These are phyloP conservation scores for Okamejei kenojei DNA, from an alignment of 2,797 vertebrate species.

Conservation along the genomic window DNA sequence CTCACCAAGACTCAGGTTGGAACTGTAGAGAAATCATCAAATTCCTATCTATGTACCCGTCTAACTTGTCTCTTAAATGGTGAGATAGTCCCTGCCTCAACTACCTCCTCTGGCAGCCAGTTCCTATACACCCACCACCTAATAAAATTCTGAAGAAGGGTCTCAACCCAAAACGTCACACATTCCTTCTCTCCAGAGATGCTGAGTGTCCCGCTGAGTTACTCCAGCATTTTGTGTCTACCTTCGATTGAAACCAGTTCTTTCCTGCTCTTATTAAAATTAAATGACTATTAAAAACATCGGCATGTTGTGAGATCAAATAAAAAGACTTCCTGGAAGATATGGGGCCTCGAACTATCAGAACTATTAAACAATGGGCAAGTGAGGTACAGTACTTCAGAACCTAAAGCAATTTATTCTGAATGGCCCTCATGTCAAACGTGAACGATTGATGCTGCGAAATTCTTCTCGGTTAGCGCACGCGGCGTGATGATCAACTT, in stretches of 20 bases:
- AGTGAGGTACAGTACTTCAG: neutral
- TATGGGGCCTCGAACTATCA: neutral
- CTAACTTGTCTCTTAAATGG: too few species aligned
- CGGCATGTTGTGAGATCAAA: neutral
- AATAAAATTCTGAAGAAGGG: too few species aligned
- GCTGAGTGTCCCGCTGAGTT: too few species aligned
- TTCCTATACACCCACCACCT: too few species aligned
- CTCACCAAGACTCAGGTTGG: neutral
- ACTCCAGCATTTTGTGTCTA: too few species aligned
- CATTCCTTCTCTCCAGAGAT: too few species aligned
- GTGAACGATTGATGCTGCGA: neutral
- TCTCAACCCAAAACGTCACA: too few species aligned
- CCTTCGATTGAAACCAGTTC: too few species aligned
- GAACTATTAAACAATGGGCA: neutral
- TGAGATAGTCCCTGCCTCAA: too few species aligned
- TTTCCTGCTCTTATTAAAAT: too few species aligned
- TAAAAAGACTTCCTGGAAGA: neutral
- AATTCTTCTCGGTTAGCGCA: neutral
- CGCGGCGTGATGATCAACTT: neutral
- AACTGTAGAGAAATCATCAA: neutral
- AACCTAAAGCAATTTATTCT: neutral
- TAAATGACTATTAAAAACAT: neutral
- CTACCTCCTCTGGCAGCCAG: too few species aligned
- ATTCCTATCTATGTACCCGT: too few species aligned
- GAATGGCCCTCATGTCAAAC: neutral